Base-by-base conservation (phyloP, 2,888 invertebrate genomes). In the Idaea straminata region DNA sequence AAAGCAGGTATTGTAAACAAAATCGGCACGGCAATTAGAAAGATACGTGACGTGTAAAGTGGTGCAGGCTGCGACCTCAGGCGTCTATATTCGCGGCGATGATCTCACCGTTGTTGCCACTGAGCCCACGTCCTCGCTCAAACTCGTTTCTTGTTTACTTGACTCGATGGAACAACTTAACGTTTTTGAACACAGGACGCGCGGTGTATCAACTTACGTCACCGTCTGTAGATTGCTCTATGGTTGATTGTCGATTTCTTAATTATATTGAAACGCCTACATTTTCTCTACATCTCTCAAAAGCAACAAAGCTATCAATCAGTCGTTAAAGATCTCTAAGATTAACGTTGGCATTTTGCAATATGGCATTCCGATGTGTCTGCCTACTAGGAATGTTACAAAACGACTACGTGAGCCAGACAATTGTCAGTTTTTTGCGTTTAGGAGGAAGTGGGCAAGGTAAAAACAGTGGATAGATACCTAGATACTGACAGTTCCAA, bases 141-240 rank as follows among this genome's bases (percentile, higher is more conserved):
- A 91, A 92, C 92, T 87, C 85, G 92, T 92, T 92, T 91, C 83
- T 85, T 92, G 89, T 92, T 91, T 90, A 91, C 89, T 89, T 84
- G 85, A 74, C 78, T 74, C 81, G 81, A 84, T 84, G 83, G 84
- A 84, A 85, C 78, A 87, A 86, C 87, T 86, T 86, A 86, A 85
- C 84, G 83, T 83, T 84, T 81, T 75, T 77, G 80, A 84, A 85
- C 81, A 82, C 85, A 83, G 88, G 85, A 85, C 85, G 87, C 77
- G 25, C 47, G 80, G 80, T 80, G 80, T 81, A 81, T 82, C 78
- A 80, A 78, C 78, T 89, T 87, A 88, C 91, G 88, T 91, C 91
- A 91, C 76, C 75, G 67, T 66, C 62, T 65, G 65, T 69, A 69
- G 73, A 72, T 73, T 77, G 71, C 71, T 69, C 72, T 72, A 73